phyloP scores from a whole-genome alignment of 2,113 vertebrate genomes.

The cattle (Bos taurus) region DNA sequence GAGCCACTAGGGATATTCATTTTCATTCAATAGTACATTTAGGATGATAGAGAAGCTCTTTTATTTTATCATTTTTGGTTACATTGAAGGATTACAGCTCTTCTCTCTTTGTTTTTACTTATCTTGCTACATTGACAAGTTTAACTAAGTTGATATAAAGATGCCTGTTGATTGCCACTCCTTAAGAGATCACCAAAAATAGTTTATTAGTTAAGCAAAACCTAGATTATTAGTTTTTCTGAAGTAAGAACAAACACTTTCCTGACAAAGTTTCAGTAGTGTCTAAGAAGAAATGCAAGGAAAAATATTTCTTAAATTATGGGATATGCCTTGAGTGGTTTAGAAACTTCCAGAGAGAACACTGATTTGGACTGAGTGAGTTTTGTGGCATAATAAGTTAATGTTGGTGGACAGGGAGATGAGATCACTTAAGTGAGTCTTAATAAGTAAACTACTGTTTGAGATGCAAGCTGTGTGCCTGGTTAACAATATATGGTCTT shows the following conservation, averaged over 20 bases:
- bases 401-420: neutral
- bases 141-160: neutral
- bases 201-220: neutral
- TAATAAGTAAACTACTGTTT: neutral
- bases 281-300: neutral
- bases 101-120: neutral
- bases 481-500: neutral
- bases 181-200: neutral
- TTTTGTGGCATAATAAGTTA: neutral
- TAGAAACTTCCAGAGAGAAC: neutral
- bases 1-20: neutral
- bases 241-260: neutral
- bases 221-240: neutral
- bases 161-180: neutral
- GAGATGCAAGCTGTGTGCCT: neutral
- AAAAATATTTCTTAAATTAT: neutral
- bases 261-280: neutral
- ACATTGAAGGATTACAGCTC: neutral
- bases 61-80: neutral
- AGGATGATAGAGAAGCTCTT: neutral
- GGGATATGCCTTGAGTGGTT: neutral
- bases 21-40: neutral
- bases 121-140: neutral
- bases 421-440: neutral
- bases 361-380: neutral